Evolutionary conservation across 2,888 invertebrate genomes (phyloP).

Genomic region (Lochmaea crataegi): DNA sequence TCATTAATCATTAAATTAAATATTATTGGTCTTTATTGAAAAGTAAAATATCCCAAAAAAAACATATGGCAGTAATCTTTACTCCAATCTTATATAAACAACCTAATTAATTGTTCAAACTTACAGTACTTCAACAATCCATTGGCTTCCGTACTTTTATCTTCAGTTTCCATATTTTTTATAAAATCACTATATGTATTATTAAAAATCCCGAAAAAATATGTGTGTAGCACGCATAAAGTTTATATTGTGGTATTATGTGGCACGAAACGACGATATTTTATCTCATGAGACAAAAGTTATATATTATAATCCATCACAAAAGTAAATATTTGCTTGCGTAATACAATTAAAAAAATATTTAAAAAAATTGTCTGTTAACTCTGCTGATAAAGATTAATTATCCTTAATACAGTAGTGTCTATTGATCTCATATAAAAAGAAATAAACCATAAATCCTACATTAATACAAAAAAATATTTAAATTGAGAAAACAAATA

Average conservation of each 20-base stretch:
- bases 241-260: not conserved
- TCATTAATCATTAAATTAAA: no score
- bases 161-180: not conserved
- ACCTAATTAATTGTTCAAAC: not conserved
- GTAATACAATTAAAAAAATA: not conserved
- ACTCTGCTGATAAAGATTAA: not conserved
- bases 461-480: no score
- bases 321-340: not conserved
- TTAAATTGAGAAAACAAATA: no score
- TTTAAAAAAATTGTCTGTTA: not conserved
- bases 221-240: not conserved
- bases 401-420: not conserved
- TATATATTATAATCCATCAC: not conserved
- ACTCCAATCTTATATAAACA: not conserved
- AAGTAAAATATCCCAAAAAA: no score
- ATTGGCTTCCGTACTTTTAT: not conserved
- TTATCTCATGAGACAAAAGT: no score
- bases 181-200: not conserved
- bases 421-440: no score
- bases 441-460: no score
- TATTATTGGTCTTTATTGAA: no score
- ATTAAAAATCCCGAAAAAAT: not conserved
- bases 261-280: no score
- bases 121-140: conserved; percentile 1
- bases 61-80: no score